Evolutionary conservation across 2,797 vertebrate genomes (phyloP).

Genomic region (Muraenolepis orangiensis): DNA sequence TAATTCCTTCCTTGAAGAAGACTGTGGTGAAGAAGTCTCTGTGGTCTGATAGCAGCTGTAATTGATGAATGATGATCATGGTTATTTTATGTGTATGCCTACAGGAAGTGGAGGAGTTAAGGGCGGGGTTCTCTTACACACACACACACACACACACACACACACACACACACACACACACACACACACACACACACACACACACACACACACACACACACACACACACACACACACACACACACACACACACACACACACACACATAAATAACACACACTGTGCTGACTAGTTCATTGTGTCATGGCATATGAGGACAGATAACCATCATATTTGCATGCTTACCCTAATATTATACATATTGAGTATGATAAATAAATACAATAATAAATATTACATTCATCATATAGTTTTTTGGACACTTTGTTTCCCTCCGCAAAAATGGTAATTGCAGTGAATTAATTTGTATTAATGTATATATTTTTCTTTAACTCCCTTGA

Average conservation of each 20-base stretch:
- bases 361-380: neutral
- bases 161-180: neutral
- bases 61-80: conserved; percentile 15
- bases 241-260: conserved; percentile 14
- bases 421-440: neutral
- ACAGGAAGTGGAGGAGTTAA: conserved; percentile 63
- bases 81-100: conserved; percentile 33
- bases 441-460: neutral
- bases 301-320: conserved; percentile 57
- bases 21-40: neutral
- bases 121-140: conserved; percentile 69
- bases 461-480: neutral
- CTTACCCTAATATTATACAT: conserved; percentile 9
- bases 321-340: conserved; percentile 32
- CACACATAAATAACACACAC: conserved; percentile 11
- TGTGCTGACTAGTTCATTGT: conserved; percentile 47
- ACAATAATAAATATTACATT: neutral
- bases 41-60: neutral
- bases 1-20: neutral
- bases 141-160: neutral
- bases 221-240: neutral
- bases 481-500: neutral
- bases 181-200: conserved; percentile 17
- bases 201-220: conserved; percentile 6
- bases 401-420: neutral